These are phyloP conservation scores for Orius insidiosus DNA, from an alignment of 1,140 invertebrate genomes.

Conservation along the genomic window DNA sequence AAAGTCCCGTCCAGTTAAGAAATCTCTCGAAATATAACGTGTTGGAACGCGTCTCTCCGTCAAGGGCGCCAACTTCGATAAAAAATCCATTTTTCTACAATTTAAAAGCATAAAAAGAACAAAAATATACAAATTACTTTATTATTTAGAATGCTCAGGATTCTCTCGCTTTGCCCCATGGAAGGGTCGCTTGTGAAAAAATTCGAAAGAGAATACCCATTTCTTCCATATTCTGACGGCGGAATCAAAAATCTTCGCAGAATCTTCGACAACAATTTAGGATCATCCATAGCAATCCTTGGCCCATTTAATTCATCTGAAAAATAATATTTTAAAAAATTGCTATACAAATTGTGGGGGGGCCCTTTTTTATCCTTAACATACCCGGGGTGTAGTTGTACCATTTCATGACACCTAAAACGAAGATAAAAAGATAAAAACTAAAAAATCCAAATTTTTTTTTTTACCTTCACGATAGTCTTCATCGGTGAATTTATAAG, in stretches of 20 bases:
- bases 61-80: constrained; percentile 33
- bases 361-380: not conserved
- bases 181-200: constrained; percentile 27
- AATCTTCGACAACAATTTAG: constrained; percentile 19
- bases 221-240: constrained; percentile 7
- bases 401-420: constrained; percentile 15
- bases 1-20: constrained; percentile 30
- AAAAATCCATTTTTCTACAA: constrained; percentile 32
- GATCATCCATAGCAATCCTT: constrained; percentile 18
- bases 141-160: constrained; percentile 24
- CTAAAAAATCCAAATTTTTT: too few species aligned
- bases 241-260: constrained; percentile 20
- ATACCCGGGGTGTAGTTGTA: constrained; percentile 16
- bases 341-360: not conserved
- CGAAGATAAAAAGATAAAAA: too few species aligned
- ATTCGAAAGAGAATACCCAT: constrained; percentile 21
- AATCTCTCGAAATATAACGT: constrained; percentile 30
- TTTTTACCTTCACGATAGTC: too few species aligned
- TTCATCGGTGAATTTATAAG: too few species aligned
- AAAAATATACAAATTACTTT: constrained; percentile 22
- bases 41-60: constrained; percentile 34
- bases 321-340: not conserved
- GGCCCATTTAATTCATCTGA: constrained; percentile 14
- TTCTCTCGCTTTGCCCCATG: constrained; percentile 27
- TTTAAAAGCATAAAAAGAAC: too few species aligned